These are phyloP conservation scores for Oeneis ivallda DNA, from an alignment of 2,888 invertebrate species.

Conservation along the genomic window DNA sequence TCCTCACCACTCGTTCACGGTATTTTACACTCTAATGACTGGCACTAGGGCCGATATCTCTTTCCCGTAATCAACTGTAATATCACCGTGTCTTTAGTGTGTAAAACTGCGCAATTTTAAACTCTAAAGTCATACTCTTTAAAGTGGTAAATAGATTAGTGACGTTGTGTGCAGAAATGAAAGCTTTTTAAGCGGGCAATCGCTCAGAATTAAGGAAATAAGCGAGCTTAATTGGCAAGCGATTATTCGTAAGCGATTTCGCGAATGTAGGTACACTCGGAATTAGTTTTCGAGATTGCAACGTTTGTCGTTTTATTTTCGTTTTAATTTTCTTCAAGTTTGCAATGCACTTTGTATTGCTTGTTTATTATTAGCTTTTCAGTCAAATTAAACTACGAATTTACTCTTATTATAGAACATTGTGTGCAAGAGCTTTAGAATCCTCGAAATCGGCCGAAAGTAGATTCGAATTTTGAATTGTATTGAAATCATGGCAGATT, in stretches of 20 bases:
- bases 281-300: conserved; percentile 48
- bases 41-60: conserved; percentile 45
- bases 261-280: conserved; percentile 36
- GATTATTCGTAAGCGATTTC: conserved; percentile 65
- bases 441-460: too few relatives aligned
- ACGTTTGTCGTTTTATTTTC: conserved; percentile 37
- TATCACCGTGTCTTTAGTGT: conserved; percentile 44
- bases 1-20: conserved; percentile 51
- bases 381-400: background rate
- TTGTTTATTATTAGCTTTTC: background rate
- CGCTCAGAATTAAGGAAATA: conserved; percentile 77
- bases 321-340: conserved; percentile 26
- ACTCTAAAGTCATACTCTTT: background rate
- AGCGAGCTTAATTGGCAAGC: conserved; percentile 74
- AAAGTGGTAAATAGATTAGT: conserved; percentile 23
- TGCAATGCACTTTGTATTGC: conserved; percentile 2
- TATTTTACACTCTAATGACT: conserved; percentile 47
- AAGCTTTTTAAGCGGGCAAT: conserved; percentile 65
- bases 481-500: too few relatives aligned
- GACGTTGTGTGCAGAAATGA: conserved; percentile 43
- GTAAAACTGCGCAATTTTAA: conserved; percentile 34
- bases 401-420: background rate
- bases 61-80: conserved; percentile 39
- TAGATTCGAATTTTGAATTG: too few relatives aligned
- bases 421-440: background rate